phyloP scores from a whole-genome alignment of 2,888 invertebrate genomes.

The Drosophila anomalata region DNA sequence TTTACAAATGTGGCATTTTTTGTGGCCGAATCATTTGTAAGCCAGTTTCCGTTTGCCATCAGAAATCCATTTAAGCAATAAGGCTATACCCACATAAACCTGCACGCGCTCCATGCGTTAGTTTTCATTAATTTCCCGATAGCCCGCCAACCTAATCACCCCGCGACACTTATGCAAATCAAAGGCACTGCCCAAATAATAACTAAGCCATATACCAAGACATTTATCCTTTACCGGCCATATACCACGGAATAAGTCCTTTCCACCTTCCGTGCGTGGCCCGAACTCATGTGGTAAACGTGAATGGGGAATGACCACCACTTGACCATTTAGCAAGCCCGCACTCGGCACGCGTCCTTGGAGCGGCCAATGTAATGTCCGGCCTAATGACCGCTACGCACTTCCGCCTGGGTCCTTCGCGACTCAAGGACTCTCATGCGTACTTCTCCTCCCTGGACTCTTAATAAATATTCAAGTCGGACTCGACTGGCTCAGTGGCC shows the following conservation, averaged over 20 bases:
- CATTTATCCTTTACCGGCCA: conserved; percentile 55
- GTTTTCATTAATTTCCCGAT: conserved; percentile 59
- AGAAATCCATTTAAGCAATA: conserved; percentile 65
- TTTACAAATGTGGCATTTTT: background rate
- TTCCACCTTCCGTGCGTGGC: conserved; percentile 36
- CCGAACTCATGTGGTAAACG: conserved; percentile 55
- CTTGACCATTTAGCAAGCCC: conserved; percentile 42
- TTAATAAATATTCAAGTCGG: conserved; percentile 72
- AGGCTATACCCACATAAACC: conserved; percentile 22
- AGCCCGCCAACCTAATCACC: conserved; percentile 5
- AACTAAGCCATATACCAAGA: conserved; percentile 26
- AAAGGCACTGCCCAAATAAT: conserved; percentile 28
- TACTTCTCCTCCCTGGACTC: conserved; percentile 34
- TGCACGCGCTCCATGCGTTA: conserved; percentile 13
- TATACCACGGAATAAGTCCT: conserved; percentile 6
- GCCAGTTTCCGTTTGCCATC: conserved; percentile 67
- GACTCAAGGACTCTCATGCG: conserved; percentile 59
- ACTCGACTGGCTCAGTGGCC: conserved; percentile 20
- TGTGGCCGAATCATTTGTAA: conserved; percentile 57
- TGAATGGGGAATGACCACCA: conserved; percentile 54
- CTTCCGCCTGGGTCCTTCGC: conserved; percentile 52
- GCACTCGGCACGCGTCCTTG: conserved; percentile 54
- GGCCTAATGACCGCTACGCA: conserved; percentile 75
- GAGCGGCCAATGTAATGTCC: conserved; percentile 16
- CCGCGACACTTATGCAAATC: conserved; percentile 67